These are phyloP conservation scores for Sphaerophoria taeniata DNA, from an alignment of 2,888 invertebrate species.

Conservation along the genomic window DNA sequence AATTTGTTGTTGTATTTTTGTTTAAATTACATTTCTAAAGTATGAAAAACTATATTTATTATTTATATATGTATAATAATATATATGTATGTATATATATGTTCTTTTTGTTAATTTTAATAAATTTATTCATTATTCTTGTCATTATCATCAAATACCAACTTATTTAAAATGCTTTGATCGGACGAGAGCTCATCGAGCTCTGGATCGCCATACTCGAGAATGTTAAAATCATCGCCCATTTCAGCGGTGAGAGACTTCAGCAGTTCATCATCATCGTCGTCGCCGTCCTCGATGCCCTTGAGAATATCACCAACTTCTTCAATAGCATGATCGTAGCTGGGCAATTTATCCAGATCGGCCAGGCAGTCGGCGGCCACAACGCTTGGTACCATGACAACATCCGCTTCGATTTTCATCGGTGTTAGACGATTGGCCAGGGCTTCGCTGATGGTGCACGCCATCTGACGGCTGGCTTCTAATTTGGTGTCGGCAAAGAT, in stretches of 20 bases:
- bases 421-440: constrained; percentile 67
- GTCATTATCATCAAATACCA: constrained; percentile 89
- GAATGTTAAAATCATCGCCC: constrained; percentile 96
- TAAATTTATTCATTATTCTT: constrained; percentile 67
- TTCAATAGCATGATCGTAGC: constrained; percentile 67
- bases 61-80: no score
- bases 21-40: constrained; percentile 72
- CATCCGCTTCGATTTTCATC: constrained; percentile 65
- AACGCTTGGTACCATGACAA: constrained; percentile 80
- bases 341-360: constrained; percentile 66
- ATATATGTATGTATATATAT: constrained; percentile 70
- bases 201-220: constrained; percentile 98
- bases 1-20: constrained; percentile 67
- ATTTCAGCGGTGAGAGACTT: constrained; percentile 90
- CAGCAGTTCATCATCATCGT: constrained; percentile 94
- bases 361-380: constrained; percentile 86
- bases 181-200: constrained; percentile 91
- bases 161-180: constrained; percentile 93
- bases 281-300: constrained; percentile 92
- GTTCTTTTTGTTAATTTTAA: constrained; percentile 40
- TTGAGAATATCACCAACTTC: constrained; percentile 90
- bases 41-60: constrained; percentile 74
- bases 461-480: constrained; percentile 69
- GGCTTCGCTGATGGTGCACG: constrained; percentile 69
- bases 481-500: constrained; percentile 72